These are phyloP conservation scores for Agraylea sexmaculata DNA, from an alignment of 1,140 invertebrate genomes.

Conservation along the genomic window DNA sequence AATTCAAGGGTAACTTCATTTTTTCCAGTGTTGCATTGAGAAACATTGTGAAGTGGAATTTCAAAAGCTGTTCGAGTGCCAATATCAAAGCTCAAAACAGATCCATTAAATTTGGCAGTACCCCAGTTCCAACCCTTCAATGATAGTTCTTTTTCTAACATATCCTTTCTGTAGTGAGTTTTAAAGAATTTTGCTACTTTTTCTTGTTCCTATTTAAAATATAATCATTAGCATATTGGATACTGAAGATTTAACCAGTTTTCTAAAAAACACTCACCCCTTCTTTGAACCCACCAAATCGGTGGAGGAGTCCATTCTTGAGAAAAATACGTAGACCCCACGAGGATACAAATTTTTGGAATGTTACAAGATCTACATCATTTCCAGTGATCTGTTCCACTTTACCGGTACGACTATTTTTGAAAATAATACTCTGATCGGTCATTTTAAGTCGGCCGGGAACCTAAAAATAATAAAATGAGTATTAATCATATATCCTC, in stretches of 20 bases:
- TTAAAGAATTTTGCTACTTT: conserved; percentile 80
- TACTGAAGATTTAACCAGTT: conserved; percentile 2
- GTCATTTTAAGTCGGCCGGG: conserved; percentile 85
- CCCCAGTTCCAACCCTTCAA: conserved; percentile 99
- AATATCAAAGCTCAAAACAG: conserved; percentile 85
- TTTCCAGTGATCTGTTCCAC: conserved; percentile 75
- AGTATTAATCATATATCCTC: conserved; percentile 7
- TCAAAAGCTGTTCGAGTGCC: conserved; percentile 88
- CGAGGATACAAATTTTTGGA: conserved; percentile 81
- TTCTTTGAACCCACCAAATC: conserved; percentile 92
- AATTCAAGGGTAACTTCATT: conserved; percentile 99
- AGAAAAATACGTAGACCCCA: conserved; percentile 84
- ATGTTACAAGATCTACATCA: conserved; percentile 86
- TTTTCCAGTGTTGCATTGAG: conserved; percentile 92
- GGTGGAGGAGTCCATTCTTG: conserved; percentile 81
- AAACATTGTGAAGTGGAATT: conserved; percentile 91
- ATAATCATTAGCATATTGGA: neutral
- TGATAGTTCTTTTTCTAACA: conserved; percentile 85
- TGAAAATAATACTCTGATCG: conserved; percentile 84
- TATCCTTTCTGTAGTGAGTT: conserved; percentile 69
- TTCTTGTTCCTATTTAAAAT: conserved; percentile 53
- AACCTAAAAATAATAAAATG: conserved; percentile 43
- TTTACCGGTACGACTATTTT: conserved; percentile 94
- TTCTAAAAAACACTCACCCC: conserved; percentile 44
- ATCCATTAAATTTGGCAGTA: conserved; percentile 85